A percentile compares a stretch with the other conserved stretches of the same genome.
phyloP scores from a whole-genome alignment of 2,888 invertebrate genomes.

The Mantis religiosa region DNA sequence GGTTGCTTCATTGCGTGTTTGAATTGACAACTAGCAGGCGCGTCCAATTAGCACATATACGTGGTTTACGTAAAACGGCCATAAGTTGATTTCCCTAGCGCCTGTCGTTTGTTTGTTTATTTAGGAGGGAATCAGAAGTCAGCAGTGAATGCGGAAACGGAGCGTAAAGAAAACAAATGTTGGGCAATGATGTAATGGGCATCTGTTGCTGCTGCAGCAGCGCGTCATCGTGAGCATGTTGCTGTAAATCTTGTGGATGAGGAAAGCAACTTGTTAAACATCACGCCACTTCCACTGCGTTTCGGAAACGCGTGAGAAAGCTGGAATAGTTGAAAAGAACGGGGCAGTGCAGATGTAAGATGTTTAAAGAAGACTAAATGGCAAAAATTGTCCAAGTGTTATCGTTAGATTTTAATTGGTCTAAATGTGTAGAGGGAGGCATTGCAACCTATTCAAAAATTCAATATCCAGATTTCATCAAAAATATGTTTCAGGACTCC shows the following conservation, averaged over 20 bases:
- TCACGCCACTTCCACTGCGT: not conserved
- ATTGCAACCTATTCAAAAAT: too few species aligned
- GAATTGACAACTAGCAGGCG: not conserved
- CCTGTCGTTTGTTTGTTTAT: not conserved
- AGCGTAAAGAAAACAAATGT: not conserved
- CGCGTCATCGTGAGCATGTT: not conserved
- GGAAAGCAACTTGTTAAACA: not conserved
- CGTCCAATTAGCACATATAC: not conserved
- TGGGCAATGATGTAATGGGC: not conserved
- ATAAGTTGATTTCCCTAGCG: not conserved
- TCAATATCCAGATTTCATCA: too few species aligned
- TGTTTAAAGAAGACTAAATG: too few species aligned
- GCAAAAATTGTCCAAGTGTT: too few species aligned
- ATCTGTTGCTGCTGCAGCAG: not conserved
- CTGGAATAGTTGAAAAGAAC: too few species aligned
- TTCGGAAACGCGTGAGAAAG: too few species aligned
- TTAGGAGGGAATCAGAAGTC: not conserved
- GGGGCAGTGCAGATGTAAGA: too few species aligned
- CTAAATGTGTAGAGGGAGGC: too few species aligned
- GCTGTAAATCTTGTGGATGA: not conserved
- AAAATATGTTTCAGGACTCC: too few species aligned
- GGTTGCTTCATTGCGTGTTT: too few species aligned
- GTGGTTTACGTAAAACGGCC: not conserved
- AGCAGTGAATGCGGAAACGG: not conserved
- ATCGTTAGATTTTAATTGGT: too few species aligned